Percentiles rank a stretch among this genome's conserved stretches.
Conservation (phyloP, 2,797 vertebrate genomes). For the Cyprinodon diabolis region DNA sequence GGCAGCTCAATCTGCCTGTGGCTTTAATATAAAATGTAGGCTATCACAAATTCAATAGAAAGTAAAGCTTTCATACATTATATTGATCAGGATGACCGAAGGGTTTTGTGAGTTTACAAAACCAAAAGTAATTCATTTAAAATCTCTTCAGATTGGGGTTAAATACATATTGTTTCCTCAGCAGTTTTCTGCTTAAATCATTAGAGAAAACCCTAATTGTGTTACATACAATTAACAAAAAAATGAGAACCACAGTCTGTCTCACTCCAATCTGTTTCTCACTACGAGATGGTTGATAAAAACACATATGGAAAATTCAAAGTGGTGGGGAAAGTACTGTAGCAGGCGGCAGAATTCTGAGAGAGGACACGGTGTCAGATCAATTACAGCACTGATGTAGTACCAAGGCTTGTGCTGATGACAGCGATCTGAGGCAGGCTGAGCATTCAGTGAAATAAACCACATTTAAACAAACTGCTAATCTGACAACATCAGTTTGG, state of each 20-base stretch:
- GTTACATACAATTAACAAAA: conserved; percentile 35
- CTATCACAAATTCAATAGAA: conserved; percentile 18
- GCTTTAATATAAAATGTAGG: conserved; percentile 21
- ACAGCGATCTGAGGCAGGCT: conserved; percentile 59
- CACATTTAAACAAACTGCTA: conserved; percentile 22
- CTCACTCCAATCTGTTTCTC: conserved; percentile 30
- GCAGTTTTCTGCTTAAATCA: conserved; percentile 7
- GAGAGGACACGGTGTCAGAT: conserved; percentile 60
- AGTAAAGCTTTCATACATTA: conserved; percentile 12
- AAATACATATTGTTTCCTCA: neutral
- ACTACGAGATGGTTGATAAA: conserved; percentile 60
- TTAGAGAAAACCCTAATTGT: conserved; percentile 4
- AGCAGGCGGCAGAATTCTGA: conserved; percentile 25
- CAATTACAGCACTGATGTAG: conserved; percentile 65
- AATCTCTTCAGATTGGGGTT: neutral
- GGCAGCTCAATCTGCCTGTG: conserved; percentile 41
- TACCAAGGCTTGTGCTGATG: conserved; percentile 66
- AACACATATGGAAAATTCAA: conserved; percentile 23
- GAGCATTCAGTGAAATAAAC: conserved; percentile 48
- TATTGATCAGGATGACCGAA: conserved; percentile 19
- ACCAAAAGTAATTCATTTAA: neutral
- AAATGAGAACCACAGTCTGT: conserved; percentile 21
- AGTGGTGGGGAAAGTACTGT: conserved; percentile 4
- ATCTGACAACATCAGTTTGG: conserved; percentile 40
- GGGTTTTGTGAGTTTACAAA: neutral